Evolutionary conservation across 37 sponge, comb jelly and placozoan genomes (phyloP), one percentile per base, ranked within the genome.

Genomic region (Ianthella basta): DNA sequence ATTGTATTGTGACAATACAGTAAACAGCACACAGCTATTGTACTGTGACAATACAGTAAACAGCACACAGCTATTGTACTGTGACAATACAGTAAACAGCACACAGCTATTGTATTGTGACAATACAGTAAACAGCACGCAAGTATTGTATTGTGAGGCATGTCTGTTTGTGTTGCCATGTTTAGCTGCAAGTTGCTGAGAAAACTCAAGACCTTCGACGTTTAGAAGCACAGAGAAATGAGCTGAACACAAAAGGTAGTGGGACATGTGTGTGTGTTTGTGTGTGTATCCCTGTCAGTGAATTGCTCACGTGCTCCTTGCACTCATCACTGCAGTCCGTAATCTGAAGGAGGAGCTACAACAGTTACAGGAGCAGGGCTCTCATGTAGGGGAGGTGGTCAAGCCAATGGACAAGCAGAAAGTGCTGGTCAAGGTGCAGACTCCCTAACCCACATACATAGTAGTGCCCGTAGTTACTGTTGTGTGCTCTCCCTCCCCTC

Each of bases 391-490:
- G 16, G 99, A 98, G 84, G 99, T 98, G 20, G 79, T 98, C 37
- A 96, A 96, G 67, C 90, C 99, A 25, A 96, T 98, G 97, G 97
- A 96, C 91, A 98, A 96, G 87, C 92, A 98, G 90, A 98, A 98
- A 84, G 97, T 98, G 4, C 87, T 98, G 0, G 99, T 98, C 23
- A 98, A 98, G 95, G 97, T 97, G 18, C 32, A 74, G 10, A 32
- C 33, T 16, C 34, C 32, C 34, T 69, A 2, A 27, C 10, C 33
- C 4, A 4, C 6, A 30, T 6, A 69, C 63, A 6, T 61, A 61
- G n/a, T 56, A 19, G 59, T 56, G 18, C n/a, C 63, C 8, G 12
- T 61, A 14, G 27, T 25, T 4, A 25, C 27, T 27, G 27, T 25
- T 14, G 63, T 61, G 6, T 14, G 6, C 29, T 34, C 74, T 72